Base-by-base conservation (phyloP, 2,888 invertebrate genomes). In the Conus canariensis region DNA sequence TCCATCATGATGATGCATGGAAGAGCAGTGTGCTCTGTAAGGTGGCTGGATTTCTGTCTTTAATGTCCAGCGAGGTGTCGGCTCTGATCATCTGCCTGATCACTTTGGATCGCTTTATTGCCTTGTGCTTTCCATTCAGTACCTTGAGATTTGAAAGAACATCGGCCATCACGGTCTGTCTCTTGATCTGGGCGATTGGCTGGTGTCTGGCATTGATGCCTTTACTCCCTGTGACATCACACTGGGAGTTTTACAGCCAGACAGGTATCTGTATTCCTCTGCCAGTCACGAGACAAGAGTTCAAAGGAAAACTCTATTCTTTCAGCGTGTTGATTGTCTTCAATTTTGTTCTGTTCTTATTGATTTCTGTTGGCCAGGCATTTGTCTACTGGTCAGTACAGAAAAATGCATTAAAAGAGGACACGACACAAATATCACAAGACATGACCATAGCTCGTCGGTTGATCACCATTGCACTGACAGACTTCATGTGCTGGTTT, bases 41-140 rank as follows among this genome's bases (percentile, higher is more conserved):
- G 22, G 58, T 59, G 1, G 83, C 83, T 19, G 83, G 83, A 5
- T 58, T 58, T 83, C 22, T 83, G 58, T 83, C 83, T 58, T 58
- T 83, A 22, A 5, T 83, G 83, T 83, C 83, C 58, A 83, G 83
- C 22, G 83, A 83, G 12, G 58, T 83, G n/a, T 83, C 83, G n/a
- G 83, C 83, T 45, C 22, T 83, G n/a, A 83, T 58, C n/a, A 83
- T 83, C 58, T 83, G 83, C 19, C 58, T 83, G 6, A 83, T 83
- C 83, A 83, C 83, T 16, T 25, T 83, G 83, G 45, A 83, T 58
- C 83, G 83, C 58, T 83, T 83, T 45, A 19, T 83, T 22, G 83
- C n/a, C 58, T 58, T 83, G 10, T 25, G 22, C 22, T 83, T 83
- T 58, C 83, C 83, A 6, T 83, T 83, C 58, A 83, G 83, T 22